Evolutionary conservation across 2,888 invertebrate genomes (phyloP).

Genomic region (Volucella bombylans): DNA sequence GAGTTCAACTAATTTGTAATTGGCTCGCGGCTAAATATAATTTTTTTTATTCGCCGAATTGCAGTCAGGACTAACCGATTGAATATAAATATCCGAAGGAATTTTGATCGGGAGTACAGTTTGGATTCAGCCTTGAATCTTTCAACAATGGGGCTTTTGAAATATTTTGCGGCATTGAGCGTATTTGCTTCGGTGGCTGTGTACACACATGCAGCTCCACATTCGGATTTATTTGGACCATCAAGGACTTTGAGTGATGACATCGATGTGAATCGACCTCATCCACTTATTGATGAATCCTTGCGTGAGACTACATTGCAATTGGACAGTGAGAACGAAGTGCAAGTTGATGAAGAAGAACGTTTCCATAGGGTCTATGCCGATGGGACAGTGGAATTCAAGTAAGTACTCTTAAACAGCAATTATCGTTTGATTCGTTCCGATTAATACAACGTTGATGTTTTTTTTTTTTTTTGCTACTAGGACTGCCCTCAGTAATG

Average conservation of each 20-base stretch:
- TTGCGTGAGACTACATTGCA: neutral
- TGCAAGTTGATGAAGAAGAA: conserved; percentile 23
- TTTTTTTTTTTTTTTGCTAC: neutral
- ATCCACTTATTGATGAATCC: neutral
- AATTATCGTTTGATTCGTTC: neutral
- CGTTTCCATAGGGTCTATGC: conserved; percentile 49
- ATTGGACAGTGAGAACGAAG: neutral
- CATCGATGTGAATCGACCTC: conserved; percentile 21
- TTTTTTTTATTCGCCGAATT: conserved; percentile 24
- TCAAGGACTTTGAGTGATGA: conserved; percentile 43
- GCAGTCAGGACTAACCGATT: conserved; percentile 26
- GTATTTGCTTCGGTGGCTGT: conserved; percentile 18
- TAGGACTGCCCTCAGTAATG: conserved; percentile 63
- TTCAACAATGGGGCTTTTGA: conserved; percentile 41
- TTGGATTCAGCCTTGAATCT: conserved; percentile 45
- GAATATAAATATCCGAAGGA: conserved; percentile 65
- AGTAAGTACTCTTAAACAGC: conserved; percentile 38
- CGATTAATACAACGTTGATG: neutral
- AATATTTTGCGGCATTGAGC: conserved; percentile 20
- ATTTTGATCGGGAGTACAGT: conserved; percentile 56
- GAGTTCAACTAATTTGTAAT: neutral
- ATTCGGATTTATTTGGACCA: conserved; percentile 30
- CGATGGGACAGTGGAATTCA: conserved; percentile 64
- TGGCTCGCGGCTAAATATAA: conserved; percentile 48
- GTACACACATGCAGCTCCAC: conserved; percentile 42